A percentile compares a stretch with the other conserved stretches of the same genome.
Evolutionary conservation across 2,113 vertebrate genomes (phyloP).

Genomic region (Phalacrocorax brasilianus): DNA sequence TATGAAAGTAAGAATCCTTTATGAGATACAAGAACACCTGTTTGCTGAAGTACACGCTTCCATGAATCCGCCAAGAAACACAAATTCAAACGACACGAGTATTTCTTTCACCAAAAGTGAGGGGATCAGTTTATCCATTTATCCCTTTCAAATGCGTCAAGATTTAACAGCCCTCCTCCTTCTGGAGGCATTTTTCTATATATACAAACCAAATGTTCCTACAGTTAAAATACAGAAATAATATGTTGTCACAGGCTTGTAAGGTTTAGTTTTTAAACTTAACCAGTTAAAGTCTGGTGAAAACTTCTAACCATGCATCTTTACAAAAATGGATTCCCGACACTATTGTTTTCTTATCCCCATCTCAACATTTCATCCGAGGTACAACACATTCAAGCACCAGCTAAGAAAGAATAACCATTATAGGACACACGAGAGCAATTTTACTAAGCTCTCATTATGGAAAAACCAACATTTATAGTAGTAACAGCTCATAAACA

Average conservation of each 20-base stretch:
- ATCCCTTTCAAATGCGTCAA: conserved; percentile 51
- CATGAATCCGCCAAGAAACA: not conserved
- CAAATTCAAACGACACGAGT: not conserved
- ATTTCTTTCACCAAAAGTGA: conserved; percentile 41
- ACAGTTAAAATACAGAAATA: conserved; percentile 65
- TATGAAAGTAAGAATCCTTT: not conserved
- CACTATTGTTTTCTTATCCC: not conserved
- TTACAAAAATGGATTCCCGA: not conserved
- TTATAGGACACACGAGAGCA: conserved; percentile 41
- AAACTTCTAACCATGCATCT: not conserved
- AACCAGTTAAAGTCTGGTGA: conserved; percentile 22
- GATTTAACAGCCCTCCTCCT: conserved; percentile 64
- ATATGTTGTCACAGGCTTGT: conserved; percentile 42
- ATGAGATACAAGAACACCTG: not conserved
- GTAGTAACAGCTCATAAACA: conserved; percentile 30
- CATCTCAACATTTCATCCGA: not conserved
- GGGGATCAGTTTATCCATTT: conserved; percentile 54
- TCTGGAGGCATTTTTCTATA: conserved; percentile 69
- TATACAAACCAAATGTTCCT: conserved; percentile 67
- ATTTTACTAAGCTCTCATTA: conserved; percentile 48
- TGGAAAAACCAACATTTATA: conserved; percentile 43
- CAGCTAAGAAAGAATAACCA: conserved; percentile 29
- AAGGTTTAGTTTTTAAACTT: conserved; percentile 44
- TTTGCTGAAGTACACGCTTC: not conserved
- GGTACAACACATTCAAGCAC: not conserved